Conservation (phyloP, 2,113 vertebrate genomes). For the Connochaetes taurinus region DNA sequence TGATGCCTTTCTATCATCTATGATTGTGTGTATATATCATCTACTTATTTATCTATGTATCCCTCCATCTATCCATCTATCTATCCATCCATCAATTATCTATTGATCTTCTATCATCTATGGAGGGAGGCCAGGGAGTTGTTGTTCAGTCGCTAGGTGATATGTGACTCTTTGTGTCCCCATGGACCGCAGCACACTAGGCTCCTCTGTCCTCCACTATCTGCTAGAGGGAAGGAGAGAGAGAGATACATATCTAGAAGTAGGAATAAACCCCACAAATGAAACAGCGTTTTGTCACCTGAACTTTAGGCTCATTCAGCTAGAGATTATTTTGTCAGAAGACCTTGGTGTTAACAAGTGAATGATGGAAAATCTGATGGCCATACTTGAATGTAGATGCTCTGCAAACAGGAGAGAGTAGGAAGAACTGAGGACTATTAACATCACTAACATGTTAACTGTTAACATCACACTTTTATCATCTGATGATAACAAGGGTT, state of each 20-base stretch:
- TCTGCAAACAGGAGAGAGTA: neutral
- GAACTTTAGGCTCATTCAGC: neutral
- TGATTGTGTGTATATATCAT: neutral
- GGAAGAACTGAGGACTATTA: neutral
- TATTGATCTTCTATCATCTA: neutral
- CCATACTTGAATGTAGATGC: neutral
- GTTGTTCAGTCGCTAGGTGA: neutral
- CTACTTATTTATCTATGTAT: neutral
- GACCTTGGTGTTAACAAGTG: neutral
- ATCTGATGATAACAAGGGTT: neutral
- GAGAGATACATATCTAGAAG: neutral
- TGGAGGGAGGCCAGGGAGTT: neutral
- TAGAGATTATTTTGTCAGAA: neutral
- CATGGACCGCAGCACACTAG: too few relatives aligned
- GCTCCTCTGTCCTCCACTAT: neutral
- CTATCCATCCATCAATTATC: neutral
- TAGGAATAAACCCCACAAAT: neutral
- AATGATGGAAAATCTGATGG: neutral
- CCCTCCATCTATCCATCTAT: neutral
- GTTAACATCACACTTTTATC: neutral
- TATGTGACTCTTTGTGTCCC: neutral
- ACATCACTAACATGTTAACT: neutral
- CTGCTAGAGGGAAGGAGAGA: neutral
- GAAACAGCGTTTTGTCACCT: neutral
- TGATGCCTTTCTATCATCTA: neutral